Percentiles rank a stretch among this genome's conserved stretches.
Conservation (phyloP, 1,140 invertebrate species). For the Drosophila erecta region DNA sequence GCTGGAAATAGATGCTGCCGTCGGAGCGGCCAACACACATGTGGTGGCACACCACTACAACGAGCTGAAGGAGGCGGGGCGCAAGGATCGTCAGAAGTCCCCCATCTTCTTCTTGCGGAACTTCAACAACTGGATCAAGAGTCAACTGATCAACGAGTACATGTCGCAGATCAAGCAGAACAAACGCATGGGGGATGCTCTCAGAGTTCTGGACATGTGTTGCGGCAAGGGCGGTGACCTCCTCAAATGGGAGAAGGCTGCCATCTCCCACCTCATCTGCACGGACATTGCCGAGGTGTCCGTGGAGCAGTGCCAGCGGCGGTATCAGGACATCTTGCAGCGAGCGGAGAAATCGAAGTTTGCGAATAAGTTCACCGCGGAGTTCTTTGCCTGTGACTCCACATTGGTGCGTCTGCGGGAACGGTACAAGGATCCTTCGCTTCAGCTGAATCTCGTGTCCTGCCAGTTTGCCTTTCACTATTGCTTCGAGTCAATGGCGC, state of each 20-base stretch:
- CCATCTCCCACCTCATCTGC: conserved; percentile 95
- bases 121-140: conserved; percentile 99
- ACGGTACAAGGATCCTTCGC: conserved; percentile 89
- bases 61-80: conserved; percentile 91
- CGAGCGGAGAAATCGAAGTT: conserved; percentile 74
- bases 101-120: conserved; percentile 97
- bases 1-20: conserved; percentile 11
- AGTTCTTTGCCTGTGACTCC: conserved; percentile 96
- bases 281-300: conserved; percentile 97
- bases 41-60: conserved; percentile 95
- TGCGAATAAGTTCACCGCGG: conserved; percentile 89
- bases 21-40: conserved; percentile 84
- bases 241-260: conserved; percentile 95
- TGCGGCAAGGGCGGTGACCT: conserved; percentile 99
- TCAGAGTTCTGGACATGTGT: conserved; percentile 90
- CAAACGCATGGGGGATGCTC: conserved; percentile 86
- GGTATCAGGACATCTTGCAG: conserved; percentile 87
- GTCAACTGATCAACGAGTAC: conserved; percentile 94
- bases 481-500: conserved; percentile 95
- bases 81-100: conserved; percentile 92
- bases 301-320: conserved; percentile 92
- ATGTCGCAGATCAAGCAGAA: conserved; percentile 87
- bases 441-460: conserved; percentile 95
- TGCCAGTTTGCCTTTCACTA: conserved; percentile 99
- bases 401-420: conserved; percentile 92